Evolutionary conservation across 1,140 invertebrate species (phyloP), one percentile per base, ranked within the genome.

Genomic region (Oncopodura yosiiana): DNA sequence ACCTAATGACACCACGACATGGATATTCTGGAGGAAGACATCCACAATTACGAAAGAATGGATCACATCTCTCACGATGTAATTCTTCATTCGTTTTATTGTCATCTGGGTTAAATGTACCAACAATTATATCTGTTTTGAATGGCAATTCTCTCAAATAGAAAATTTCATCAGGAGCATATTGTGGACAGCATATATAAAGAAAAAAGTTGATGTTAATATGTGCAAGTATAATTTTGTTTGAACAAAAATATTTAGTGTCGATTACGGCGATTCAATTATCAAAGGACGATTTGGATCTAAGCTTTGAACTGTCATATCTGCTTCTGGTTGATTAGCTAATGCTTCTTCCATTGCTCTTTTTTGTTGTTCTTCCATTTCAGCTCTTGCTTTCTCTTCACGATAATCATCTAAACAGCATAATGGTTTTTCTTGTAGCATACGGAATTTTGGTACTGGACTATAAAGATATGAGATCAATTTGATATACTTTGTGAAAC

Each of bases 101-200:
- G 41, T 59, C 57, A 49, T 59, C 46, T 14, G 57, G 57, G 29
- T 54, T 59, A 21, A 54, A 59, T 12, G 24, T 43, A 5, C 52
- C 57, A 26, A 52, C 51, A 19, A 59, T 54, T 1, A 54, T 44
- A 26, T 59, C 45, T 1, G 51, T 54, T 12, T 37, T 48, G 39
- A 38, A 49, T 26, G 46, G 46, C 3, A 37, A 32, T 14, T 49
- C 44, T 45, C 19, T 12, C 14, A 55, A 11, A 43, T 42, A 27
- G 16, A 34, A 49, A 16, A 23, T 42, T 3, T 42, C n/a, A 34
- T 55, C 45, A 11, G 53, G 53, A 21, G 53, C n/a, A 26, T 41
- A 9, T 9, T 52, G 9, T 5, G n/a, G n/a, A 27, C 44, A 18
- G 21, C 21, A 8, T 43, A 23, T 24, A 3, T 24, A 23, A 4